These are phyloP conservation scores for Epinephelus moara DNA, from an alignment of 2,113 vertebrate genomes.

Conservation along the genomic window DNA sequence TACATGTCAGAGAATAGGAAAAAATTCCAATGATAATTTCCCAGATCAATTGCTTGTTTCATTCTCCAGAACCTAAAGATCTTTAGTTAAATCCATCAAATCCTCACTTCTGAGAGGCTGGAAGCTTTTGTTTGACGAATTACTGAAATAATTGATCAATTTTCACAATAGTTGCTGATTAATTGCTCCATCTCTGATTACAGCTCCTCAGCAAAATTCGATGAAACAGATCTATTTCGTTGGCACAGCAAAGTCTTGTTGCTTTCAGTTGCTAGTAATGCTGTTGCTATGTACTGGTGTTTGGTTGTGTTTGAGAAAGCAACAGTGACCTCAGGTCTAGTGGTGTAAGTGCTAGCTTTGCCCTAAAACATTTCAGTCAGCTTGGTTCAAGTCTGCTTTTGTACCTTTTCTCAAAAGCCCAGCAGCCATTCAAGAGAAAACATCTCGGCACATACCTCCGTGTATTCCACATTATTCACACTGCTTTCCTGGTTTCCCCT, in stretches of 20 bases:
- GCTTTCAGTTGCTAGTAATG: background rate
- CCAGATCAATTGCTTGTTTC: background rate
- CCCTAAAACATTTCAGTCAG: constrained; percentile 30
- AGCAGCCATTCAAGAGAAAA: background rate
- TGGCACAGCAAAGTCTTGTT: background rate
- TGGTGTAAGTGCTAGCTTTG: constrained; percentile 1
- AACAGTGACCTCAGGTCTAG: constrained; percentile 16
- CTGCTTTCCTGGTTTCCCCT: background rate
- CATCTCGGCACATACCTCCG: background rate
- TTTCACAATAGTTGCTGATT: background rate
- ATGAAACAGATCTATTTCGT: constrained; percentile 9
- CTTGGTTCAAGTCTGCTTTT: constrained; percentile 32
- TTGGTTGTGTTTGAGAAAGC: constrained; percentile 9
- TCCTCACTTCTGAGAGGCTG: background rate
- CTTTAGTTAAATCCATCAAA: background rate
- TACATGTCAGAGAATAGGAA: background rate
- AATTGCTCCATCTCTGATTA: constrained; percentile 22
- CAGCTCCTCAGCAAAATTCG: constrained; percentile 9
- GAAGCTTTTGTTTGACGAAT: background rate
- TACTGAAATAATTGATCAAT: background rate
- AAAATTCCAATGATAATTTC: background rate
- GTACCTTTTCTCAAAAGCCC: constrained; percentile 25
- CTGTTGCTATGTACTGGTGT: background rate
- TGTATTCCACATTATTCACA: constrained; percentile 5
- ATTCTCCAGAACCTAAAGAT: background rate